These are phyloP conservation scores for Trematomus bernacchii DNA, from an alignment of 2,797 vertebrate genomes.

Conservation along the genomic window DNA sequence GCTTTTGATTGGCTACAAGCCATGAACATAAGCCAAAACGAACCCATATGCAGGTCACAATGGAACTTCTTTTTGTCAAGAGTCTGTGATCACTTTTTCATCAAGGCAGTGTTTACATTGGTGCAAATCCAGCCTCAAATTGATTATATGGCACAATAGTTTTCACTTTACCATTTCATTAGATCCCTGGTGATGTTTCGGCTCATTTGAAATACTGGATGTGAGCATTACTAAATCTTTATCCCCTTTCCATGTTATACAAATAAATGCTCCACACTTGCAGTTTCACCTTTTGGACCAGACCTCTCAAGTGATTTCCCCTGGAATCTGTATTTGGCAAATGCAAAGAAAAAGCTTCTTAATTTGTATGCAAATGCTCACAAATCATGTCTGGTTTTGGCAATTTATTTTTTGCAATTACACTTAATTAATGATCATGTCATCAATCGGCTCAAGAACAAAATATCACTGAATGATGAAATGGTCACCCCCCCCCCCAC, in stretches of 20 bases:
- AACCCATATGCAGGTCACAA: conserved; percentile 61
- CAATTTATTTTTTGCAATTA: background rate
- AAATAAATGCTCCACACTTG: conserved; percentile 58
- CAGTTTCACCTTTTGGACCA: conserved; percentile 61
- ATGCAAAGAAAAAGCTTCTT: conserved; percentile 63
- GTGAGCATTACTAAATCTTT: conserved; percentile 56
- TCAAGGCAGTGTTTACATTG: conserved; percentile 73
- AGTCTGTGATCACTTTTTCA: conserved; percentile 73
- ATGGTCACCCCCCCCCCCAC: conserved; percentile 7
- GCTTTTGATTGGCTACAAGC: conserved; percentile 63
- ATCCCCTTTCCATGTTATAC: conserved; percentile 41
- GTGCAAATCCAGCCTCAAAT: conserved; percentile 75
- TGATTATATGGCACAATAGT: conserved; percentile 61
- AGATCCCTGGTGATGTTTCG: conserved; percentile 61
- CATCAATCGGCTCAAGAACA: conserved; percentile 16
- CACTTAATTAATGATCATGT: conserved; percentile 46
- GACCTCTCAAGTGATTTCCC: conserved; percentile 52
- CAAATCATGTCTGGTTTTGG: conserved; percentile 44
- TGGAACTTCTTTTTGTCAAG: conserved; percentile 63
- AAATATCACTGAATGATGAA: conserved; percentile 33
- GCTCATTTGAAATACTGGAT: conserved; percentile 72
- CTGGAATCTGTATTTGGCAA: conserved; percentile 41
- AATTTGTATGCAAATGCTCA: conserved; percentile 64
- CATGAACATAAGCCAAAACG: conserved; percentile 72
- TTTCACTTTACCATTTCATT: conserved; percentile 60